Evolutionary conservation across 2,888 invertebrate species (phyloP), one percentile per base, ranked within the genome.

Genomic region (Plusia festucae): DNA sequence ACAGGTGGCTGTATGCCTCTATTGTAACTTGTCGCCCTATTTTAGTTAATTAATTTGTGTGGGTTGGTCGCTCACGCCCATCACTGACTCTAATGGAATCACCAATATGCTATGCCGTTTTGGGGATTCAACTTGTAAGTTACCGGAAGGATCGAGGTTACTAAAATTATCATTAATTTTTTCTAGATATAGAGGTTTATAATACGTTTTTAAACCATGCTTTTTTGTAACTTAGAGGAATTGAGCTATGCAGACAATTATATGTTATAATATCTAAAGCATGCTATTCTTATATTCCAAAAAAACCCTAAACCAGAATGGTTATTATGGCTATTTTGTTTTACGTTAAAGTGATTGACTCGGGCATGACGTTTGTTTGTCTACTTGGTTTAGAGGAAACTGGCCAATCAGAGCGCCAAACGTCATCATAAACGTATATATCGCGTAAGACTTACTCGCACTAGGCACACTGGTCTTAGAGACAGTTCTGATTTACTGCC

Each of bases 1-100:
- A 54, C 67, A 70, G 73, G 65, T 76, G 60, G 15, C 53, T 53
- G 58, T 57, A 58, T 49, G 40, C 54, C 53, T 67, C 60, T 68
- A 68, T 53, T 60, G 73, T 68, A 52, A 68, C 24, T 59, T 67
- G 74, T 63, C 76, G 84, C 70, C 83, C 89, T 81, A 88, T 86
- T 89, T 88, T 82, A 66, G 66, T 83, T 90, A 91, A 92, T 92
- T 90, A 91, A 88, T 89, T 90, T 84, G 85, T 73, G 69, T 73
- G 78, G 85, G 87, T 84, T 89, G 86, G 87, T 82, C 91, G 80
- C 75, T 78, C 85, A 83, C 89, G 74, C 90, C 89, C 84, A 70
- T 60, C 82, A 65, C 70, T 67, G 68, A 76, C 81, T 82, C 76
- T 65, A 88, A 88, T 85, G 75, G 75, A 84, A 84, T 84, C 82